Base-by-base conservation (phyloP, 30 jellyfish, hydroid and myxozoan species). In the Clytia hemisphaerica region DNA sequence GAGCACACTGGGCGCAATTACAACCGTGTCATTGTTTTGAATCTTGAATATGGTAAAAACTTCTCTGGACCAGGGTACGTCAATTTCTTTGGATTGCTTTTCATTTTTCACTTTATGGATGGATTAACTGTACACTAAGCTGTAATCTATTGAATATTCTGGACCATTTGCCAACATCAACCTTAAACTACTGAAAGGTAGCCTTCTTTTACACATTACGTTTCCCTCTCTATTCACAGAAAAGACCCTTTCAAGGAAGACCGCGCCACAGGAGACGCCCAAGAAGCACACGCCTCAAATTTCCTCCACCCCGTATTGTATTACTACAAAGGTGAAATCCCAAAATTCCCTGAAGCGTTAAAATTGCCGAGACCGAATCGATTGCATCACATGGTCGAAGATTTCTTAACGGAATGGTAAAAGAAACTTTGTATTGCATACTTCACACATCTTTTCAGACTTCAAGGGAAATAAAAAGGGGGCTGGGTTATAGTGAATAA, bases 281-380 rank as follows among this genome's bases (percentile, higher is more conserved):
- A 34, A 9, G 91, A 85, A 21, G 96, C 96, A 21, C 96, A 85
- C 36, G 47, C 40, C 1, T 85, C 96, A 2, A 85, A 85, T 61
- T 85, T 85, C 58, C 76, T 85, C 50, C 96, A 85, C 67, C 96
- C 96, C 12, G 96, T 85, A 42, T 72, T 85, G 1, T 85, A 78
- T 54, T 78, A 50, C 45, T 85, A 61, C 73, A 45, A 65, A 5
- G 21, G 45, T 1, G 83, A 78, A 2, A 27, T 79, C 33, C 24
- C 73, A 7, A 40, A 34, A 0, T 34, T 80, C 33, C 48, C 60
- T 9, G 76, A 62, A 29, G 73, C 42, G 6, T 77, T 73, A 45
- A 71, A 49, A 14, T 67, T 85, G 38, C 92, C 93, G 36, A 72
- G 78, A 24, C 96, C 96, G 15, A 82, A 58, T 48, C 65, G 84